phyloP scores from a whole-genome alignment of 2,797 vertebrate genomes.

The Denticeps clupeoides region DNA sequence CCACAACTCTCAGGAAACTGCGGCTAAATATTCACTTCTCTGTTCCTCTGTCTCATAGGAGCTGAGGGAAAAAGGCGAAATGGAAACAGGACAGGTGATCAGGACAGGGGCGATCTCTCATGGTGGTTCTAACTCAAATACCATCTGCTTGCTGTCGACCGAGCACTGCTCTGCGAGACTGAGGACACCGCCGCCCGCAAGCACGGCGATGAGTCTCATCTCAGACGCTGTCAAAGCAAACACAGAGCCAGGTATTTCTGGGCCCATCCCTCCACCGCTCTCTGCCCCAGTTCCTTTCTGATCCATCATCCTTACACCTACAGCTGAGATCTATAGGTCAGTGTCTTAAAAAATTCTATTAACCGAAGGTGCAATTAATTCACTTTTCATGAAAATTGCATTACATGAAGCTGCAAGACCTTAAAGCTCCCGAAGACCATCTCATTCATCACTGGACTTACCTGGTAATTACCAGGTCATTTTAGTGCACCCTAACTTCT shows the following conservation, averaged over 20 bases:
- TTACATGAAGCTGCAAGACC: conserved; percentile 50
- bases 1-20: neutral
- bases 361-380: conserved; percentile 60
- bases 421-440: conserved; percentile 38
- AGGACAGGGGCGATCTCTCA: conserved; percentile 18
- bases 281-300: neutral
- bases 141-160: conserved; percentile 40
- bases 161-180: conserved; percentile 20
- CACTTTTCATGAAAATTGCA: conserved; percentile 56
- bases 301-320: conserved; percentile 33
- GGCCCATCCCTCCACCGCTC: too few relatives aligned
- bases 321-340: conserved; percentile 14
- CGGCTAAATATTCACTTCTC: neutral
- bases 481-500: conserved; percentile 47
- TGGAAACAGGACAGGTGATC: conserved; percentile 6
- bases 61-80: neutral
- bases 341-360: conserved; percentile 48
- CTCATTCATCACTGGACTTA: conserved; percentile 54
- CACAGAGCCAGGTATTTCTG: too few relatives aligned
- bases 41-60: neutral
- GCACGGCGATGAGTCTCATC: neutral
- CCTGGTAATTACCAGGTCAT: conserved; percentile 55
- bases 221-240: neutral
- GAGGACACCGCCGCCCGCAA: conserved; percentile 26
- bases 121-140: conserved; percentile 33